These are phyloP conservation scores for Aspiorhynchus laticeps DNA, from an alignment of 2,113 vertebrate species.

Conservation along the genomic window DNA sequence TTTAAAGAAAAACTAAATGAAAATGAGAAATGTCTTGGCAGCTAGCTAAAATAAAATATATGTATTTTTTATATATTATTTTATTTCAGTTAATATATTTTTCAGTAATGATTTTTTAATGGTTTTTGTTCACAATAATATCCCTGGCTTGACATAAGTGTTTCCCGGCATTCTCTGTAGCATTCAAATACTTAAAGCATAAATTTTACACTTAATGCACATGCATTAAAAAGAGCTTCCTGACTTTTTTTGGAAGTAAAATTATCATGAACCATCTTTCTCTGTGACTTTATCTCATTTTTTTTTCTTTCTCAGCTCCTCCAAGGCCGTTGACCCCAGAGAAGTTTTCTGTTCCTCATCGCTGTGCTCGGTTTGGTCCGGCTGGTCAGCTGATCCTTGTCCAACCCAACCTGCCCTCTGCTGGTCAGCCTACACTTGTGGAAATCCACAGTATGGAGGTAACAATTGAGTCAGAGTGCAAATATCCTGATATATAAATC, in stretches of 20 bases:
- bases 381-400: constrained; percentile 92
- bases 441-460: constrained; percentile 97
- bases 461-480: background rate
- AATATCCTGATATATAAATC: background rate
- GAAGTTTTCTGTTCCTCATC: constrained; percentile 89
- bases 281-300: constrained; percentile 64
- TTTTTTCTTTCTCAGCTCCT: constrained; percentile 73
- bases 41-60: too few species aligned
- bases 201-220: background rate
- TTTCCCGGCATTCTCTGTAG: background rate
- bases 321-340: constrained; percentile 92
- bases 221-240: background rate
- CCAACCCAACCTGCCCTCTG: constrained; percentile 92
- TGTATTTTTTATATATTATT: too few species aligned
- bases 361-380: constrained; percentile 92
- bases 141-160: background rate
- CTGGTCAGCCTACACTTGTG: constrained; percentile 93
- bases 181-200: background rate
- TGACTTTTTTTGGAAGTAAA: background rate
- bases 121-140: background rate
- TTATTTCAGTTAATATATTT: background rate
- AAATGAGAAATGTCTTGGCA: background rate
- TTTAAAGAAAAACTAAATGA: background rate
- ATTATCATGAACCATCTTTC: constrained; percentile 37
- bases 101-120: too few species aligned